These are phyloP conservation scores for Euwallacea similis DNA, from an alignment of 1,140 invertebrate genomes.

Conservation along the genomic window DNA sequence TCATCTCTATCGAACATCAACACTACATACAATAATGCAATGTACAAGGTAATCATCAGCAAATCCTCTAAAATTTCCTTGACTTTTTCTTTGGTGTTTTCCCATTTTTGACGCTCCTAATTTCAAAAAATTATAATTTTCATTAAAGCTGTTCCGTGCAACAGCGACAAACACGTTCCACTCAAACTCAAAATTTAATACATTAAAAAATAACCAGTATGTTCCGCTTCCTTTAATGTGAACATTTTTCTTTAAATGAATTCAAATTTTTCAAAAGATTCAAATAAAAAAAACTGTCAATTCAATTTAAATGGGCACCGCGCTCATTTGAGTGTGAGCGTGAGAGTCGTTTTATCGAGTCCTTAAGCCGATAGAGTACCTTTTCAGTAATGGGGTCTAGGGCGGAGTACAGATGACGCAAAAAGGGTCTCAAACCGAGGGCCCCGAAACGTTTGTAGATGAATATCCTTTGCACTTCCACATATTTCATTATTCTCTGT, in stretches of 20 bases:
- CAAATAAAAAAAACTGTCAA: background rate
- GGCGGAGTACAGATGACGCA: slow-evolving; percentile 40
- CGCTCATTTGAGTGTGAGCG: too few relatives aligned
- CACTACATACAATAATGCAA: slow-evolving; percentile 41
- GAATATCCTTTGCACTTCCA: slow-evolving; percentile 30
- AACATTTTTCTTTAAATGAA: too few relatives aligned
- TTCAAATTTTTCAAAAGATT: background rate
- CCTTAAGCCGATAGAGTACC: slow-evolving; percentile 9
- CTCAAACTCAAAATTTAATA: too few relatives aligned
- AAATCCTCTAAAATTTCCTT: slow-evolving; percentile 40
- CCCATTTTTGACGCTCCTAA: slow-evolving; percentile 30
- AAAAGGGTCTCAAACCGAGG: slow-evolving; percentile 40
- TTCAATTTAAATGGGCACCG: too few relatives aligned
- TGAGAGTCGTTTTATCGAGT: background rate
- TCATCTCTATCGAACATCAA: slow-evolving; percentile 40
- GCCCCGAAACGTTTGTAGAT: slow-evolving; percentile 39
- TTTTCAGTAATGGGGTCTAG: slow-evolving; percentile 27
- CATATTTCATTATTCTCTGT: slow-evolving; percentile 8
- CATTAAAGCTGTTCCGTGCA: background rate
- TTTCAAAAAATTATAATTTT: background rate
- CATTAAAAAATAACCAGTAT: too few relatives aligned
- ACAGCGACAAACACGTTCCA: background rate
- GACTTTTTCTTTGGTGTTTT: slow-evolving; percentile 29
- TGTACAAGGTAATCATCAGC: slow-evolving; percentile 43
- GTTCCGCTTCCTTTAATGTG: too few relatives aligned